Percentiles rank a stretch among this genome's conserved stretches.
phyloP scores from a whole-genome alignment of 2,888 invertebrate species.

The Cosmia pyralina region DNA sequence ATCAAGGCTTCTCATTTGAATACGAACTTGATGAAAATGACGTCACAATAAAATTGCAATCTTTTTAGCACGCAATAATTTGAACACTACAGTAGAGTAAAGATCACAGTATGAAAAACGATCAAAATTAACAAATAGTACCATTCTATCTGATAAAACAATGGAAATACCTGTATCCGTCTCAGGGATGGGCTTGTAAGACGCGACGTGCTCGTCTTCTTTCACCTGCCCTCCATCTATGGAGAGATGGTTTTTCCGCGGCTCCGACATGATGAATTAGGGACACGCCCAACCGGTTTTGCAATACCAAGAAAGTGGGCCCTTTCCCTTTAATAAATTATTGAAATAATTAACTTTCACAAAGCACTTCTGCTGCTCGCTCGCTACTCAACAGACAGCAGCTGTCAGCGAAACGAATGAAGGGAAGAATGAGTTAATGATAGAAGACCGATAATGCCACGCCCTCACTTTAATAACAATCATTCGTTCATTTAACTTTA shows the following conservation, averaged over 20 bases:
- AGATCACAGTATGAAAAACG: not conserved
- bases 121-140: not conserved
- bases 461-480: slow-evolving; percentile 44
- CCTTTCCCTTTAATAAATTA: slow-evolving; percentile 70
- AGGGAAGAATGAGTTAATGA: slow-evolving; percentile 23
- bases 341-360: slow-evolving; percentile 70
- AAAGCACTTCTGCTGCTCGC: not conserved
- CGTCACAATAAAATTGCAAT: slow-evolving; percentile 48
- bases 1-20: slow-evolving; percentile 46
- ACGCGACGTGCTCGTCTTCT: slow-evolving; percentile 86
- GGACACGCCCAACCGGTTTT: slow-evolving; percentile 73
- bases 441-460: slow-evolving; percentile 38
- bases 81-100: not conserved
- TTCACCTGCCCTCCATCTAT: slow-evolving; percentile 88
- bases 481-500: slow-evolving; percentile 11
- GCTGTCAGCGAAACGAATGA: slow-evolving; percentile 53
- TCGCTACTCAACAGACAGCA: slow-evolving; percentile 14
- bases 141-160: not conserved
- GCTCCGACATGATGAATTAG: slow-evolving; percentile 82
- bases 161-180: slow-evolving; percentile 87
- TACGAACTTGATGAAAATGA: slow-evolving; percentile 44
- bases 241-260: slow-evolving; percentile 84
- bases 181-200: slow-evolving; percentile 91
- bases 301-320: slow-evolving; percentile 70
- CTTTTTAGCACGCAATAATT: not conserved